Conservation (phyloP, 2,113 vertebrate species). For the Lampris megalopsis region DNA sequence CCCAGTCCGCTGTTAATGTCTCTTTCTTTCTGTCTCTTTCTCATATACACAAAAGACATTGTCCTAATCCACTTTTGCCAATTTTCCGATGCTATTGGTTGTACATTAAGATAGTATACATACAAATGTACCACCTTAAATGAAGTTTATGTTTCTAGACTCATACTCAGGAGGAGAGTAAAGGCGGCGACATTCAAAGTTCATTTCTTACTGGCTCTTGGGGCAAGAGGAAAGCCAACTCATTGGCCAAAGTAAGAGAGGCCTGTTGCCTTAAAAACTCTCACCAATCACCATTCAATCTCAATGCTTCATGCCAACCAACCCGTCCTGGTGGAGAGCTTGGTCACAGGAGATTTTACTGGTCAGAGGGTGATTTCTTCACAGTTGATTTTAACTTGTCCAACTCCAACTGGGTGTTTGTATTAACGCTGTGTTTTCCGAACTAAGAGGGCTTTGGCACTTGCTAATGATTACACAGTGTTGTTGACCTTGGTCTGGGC, state of each 20-base stretch:
- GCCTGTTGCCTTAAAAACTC: slow-evolving; percentile 43
- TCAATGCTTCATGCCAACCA: slow-evolving; percentile 55
- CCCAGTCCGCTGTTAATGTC: not conserved
- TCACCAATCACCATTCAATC: slow-evolving; percentile 61
- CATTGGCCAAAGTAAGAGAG: slow-evolving; percentile 84
- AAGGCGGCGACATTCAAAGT: slow-evolving; percentile 83
- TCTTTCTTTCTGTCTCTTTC: not conserved
- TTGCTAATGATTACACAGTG: slow-evolving; percentile 56
- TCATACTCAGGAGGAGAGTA: slow-evolving; percentile 81
- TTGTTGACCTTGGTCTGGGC: slow-evolving; percentile 60
- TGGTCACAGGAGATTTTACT: slow-evolving; percentile 65
- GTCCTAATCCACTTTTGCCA: not conserved
- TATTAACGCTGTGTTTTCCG: slow-evolving; percentile 58
- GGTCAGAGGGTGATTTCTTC: slow-evolving; percentile 64
- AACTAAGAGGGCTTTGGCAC: slow-evolving; percentile 49
- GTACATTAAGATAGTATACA: not conserved
- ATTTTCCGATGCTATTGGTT: slow-evolving; percentile 10
- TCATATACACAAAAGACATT: not conserved
- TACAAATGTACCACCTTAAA: slow-evolving; percentile 49
- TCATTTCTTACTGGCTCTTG: slow-evolving; percentile 85
- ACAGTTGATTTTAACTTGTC: slow-evolving; percentile 48
- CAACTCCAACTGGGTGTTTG: slow-evolving; percentile 47
- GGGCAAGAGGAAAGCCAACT: slow-evolving; percentile 85
- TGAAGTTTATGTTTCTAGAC: slow-evolving; percentile 84
- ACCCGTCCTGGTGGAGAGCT: slow-evolving; percentile 61